Percentiles rank a stretch among this genome's conserved stretches.
Conservation (phyloP, 2,797 vertebrate genomes). For the Aeoliscus strigatus region DNA sequence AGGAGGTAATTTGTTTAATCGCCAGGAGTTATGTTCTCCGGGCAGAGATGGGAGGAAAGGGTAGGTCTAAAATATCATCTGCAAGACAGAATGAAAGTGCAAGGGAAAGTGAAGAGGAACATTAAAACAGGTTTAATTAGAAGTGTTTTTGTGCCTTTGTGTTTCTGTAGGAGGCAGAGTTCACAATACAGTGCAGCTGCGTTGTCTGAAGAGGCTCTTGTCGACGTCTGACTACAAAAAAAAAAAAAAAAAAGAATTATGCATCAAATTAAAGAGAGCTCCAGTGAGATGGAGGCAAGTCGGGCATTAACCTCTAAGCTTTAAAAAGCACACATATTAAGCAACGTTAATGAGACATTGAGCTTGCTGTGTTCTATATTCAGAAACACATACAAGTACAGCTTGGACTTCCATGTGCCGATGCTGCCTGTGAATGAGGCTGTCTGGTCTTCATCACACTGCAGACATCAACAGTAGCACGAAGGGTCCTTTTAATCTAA, state of each 20-base stretch:
- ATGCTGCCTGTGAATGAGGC: slow-evolving; percentile 49
- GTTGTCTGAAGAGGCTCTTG: slow-evolving; percentile 60
- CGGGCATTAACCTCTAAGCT: slow-evolving; percentile 75
- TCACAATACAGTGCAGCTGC: slow-evolving; percentile 48
- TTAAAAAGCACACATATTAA: slow-evolving; percentile 78
- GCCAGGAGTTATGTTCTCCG: slow-evolving; percentile 54
- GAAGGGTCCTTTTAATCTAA: slow-evolving; percentile 63
- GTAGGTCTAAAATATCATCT: slow-evolving; percentile 35
- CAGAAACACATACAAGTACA: slow-evolving; percentile 49
- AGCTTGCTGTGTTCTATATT: slow-evolving; percentile 67
- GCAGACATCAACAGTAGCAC: slow-evolving; percentile 58
- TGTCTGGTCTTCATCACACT: slow-evolving; percentile 59
- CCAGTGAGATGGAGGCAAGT: slow-evolving; percentile 67
- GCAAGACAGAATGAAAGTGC: slow-evolving; percentile 15
- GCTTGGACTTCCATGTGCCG: slow-evolving; percentile 55
- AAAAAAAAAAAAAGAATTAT: slow-evolving; percentile 55
- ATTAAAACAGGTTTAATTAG: slow-evolving; percentile 60
- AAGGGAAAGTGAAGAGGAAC: slow-evolving; percentile 27
- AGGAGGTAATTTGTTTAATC: slow-evolving; percentile 72
- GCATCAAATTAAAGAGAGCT: slow-evolving; percentile 72
- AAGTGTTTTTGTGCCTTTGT: slow-evolving; percentile 51
- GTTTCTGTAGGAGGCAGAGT: slow-evolving; percentile 53
- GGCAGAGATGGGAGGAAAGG: slow-evolving; percentile 47
- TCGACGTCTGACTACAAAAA: slow-evolving; percentile 42
- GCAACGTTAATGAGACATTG: slow-evolving; percentile 75